Percentiles rank a stretch among this genome's conserved stretches.
These are phyloP conservation scores for Ormyrus labotus DNA, from an alignment of 2,888 invertebrate species.

Conservation along the genomic window DNA sequence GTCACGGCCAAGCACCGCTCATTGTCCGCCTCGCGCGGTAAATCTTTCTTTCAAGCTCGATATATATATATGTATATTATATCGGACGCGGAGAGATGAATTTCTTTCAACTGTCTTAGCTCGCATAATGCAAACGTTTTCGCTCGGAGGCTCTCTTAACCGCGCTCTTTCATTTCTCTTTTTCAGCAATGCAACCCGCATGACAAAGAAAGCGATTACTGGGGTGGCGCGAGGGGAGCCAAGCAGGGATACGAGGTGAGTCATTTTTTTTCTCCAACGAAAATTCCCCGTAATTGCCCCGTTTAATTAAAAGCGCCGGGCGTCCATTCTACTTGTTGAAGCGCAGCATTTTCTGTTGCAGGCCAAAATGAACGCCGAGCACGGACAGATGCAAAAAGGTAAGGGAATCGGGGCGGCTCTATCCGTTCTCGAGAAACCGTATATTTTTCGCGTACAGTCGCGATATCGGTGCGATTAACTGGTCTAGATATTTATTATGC, in stretches of 20 bases:
- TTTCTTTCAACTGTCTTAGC: not conserved
- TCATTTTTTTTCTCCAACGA: conserved; percentile 55
- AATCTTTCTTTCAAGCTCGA: not conserved
- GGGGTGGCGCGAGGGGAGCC: conserved; percentile 72
- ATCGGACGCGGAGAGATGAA: too few relatives aligned
- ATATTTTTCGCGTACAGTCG: too few relatives aligned
- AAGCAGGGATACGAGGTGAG: conserved; percentile 75
- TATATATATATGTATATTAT: too few relatives aligned
- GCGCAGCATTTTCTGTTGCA: conserved; percentile 75
- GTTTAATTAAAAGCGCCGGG: conserved; percentile 48
- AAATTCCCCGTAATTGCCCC: conserved; percentile 57
- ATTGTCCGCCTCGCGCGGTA: not conserved
- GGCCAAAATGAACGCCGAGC: conserved; percentile 78
- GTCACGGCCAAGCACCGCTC: not conserved
- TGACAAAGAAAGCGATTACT: conserved; percentile 74
- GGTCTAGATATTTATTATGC: too few relatives aligned
- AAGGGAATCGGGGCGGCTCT: conserved; percentile 60
- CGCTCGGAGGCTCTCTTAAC: not conserved
- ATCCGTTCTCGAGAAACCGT: too few relatives aligned
- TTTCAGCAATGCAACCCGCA: conserved; percentile 75
- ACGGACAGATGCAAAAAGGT: conserved; percentile 78
- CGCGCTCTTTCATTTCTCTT: conserved; percentile 25
- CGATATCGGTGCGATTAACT: too few relatives aligned
- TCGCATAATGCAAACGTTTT: not conserved
- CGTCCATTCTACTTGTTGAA: conserved; percentile 71